phyloP scores from a whole-genome alignment of 2,113 vertebrate species.

The Sylvicapra grimmia region DNA sequence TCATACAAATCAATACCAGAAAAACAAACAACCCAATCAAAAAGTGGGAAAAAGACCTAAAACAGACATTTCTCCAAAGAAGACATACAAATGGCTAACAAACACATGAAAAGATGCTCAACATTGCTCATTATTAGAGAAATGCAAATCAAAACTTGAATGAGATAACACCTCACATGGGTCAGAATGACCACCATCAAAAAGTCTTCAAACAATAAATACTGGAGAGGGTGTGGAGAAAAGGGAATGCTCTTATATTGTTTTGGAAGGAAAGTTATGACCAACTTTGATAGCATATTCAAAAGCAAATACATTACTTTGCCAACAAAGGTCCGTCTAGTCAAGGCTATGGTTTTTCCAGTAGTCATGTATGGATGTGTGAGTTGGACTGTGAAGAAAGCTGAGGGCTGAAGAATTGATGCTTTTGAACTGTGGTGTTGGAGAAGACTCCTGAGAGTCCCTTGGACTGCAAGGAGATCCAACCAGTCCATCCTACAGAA shows the following conservation, averaged over 20 bases:
- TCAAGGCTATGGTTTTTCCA: too few species aligned
- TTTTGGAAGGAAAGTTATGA: too few species aligned
- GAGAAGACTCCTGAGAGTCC: too few species aligned
- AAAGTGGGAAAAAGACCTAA: neutral
- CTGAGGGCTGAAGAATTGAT: too few species aligned
- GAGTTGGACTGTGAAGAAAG: too few species aligned
- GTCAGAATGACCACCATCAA: neutral
- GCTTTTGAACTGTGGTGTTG: too few species aligned
- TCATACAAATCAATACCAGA: neutral
- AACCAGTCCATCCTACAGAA: too few species aligned
- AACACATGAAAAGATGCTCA: neutral
- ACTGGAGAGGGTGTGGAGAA: neutral
- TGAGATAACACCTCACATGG: neutral
- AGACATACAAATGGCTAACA: neutral
- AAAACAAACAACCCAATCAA: neutral
- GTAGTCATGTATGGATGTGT: too few species aligned
- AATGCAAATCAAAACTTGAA: neutral
- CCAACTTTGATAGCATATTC: too few species aligned
- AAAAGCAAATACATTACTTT: too few species aligned
- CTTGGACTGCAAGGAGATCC: too few species aligned
- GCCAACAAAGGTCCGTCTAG: too few species aligned
- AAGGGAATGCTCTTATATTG: neutral
- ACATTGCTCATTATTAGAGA: neutral
- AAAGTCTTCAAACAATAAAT: neutral
- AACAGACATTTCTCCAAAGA: neutral